A percentile compares a stretch with the other conserved stretches of the same genome.
Conservation (phyloP, 2,113 vertebrate species). For the Tinamus guttatus region DNA sequence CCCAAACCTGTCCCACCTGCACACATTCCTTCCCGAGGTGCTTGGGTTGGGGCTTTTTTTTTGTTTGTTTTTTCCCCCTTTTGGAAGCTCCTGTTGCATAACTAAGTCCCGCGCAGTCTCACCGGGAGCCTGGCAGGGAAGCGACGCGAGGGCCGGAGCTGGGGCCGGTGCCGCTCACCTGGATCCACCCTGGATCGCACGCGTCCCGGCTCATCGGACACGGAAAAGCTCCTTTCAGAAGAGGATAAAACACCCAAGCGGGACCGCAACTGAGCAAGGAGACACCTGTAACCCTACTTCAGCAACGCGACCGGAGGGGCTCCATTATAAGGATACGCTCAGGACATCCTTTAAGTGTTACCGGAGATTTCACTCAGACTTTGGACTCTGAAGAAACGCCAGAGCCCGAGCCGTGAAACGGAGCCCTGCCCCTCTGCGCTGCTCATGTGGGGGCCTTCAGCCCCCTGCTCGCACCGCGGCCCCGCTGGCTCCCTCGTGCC, state of each 20-base stretch:
- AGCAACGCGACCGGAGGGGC: neutral
- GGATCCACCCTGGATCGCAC: neutral
- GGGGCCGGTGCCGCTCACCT: neutral
- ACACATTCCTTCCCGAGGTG: neutral
- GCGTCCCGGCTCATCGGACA: neutral
- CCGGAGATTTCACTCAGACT: slow-evolving; percentile 2
- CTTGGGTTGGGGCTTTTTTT: neutral
- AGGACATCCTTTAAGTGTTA: neutral
- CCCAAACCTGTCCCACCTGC: slow-evolving; percentile 28
- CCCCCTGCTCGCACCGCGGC: no score
- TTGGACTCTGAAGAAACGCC: slow-evolving; percentile 10
- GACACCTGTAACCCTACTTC: neutral
- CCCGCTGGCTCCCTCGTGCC: no score
- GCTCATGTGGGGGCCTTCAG: neutral
- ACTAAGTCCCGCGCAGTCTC: accelerated
- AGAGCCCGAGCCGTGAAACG: neutral
- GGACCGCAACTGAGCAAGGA: neutral
- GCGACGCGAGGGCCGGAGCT: no score
- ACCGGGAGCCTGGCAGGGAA: neutral
- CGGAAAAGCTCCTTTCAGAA: neutral
- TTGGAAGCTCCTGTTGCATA: neutral
- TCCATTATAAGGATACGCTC: neutral
- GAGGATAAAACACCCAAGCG: neutral
- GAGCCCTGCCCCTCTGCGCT: neutral
- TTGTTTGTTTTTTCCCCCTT: no score